Percentiles rank a stretch among this genome's conserved stretches.
phyloP scores from a whole-genome alignment of 2,888 invertebrate genomes.

The Unio delphinus region DNA sequence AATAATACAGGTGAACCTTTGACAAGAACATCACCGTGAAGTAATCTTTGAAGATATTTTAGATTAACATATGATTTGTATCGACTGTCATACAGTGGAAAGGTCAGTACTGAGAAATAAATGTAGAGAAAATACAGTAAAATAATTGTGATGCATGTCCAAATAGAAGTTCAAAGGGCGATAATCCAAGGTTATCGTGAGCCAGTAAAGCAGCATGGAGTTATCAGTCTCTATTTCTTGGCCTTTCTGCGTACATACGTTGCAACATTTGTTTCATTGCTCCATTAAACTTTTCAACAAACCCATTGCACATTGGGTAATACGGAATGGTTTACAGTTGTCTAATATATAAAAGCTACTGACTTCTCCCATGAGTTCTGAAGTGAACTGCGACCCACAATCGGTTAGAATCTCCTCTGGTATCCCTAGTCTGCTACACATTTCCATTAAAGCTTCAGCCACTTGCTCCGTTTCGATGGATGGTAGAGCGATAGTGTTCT shows the following conservation, averaged over 20 bases:
- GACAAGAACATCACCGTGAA: too few relatives aligned
- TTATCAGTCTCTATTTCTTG: conserved; percentile 34
- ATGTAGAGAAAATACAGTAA: too few relatives aligned
- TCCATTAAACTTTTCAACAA: conserved; percentile 36
- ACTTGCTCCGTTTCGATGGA: conserved; percentile 2
- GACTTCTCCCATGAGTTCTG: conserved; percentile 4
- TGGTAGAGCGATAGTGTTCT: neutral
- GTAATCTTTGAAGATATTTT: too few relatives aligned
- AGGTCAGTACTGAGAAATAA: too few relatives aligned
- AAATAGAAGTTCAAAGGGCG: conserved; percentile 27
- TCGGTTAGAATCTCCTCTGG: conserved; percentile 1
- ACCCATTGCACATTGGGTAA: conserved; percentile 18
- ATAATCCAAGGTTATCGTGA: conserved; percentile 24
- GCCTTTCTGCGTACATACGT: conserved; percentile 20
- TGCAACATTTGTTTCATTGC: conserved; percentile 32
- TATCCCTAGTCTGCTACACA: conserved; percentile 3
- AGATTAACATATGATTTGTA: too few relatives aligned
- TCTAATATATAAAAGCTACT: neutral
- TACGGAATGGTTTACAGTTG: neutral
- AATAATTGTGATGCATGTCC: conserved; percentile 1
- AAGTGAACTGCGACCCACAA: conserved; percentile 3
- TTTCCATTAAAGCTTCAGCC: conserved; percentile 4
- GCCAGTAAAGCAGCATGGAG: conserved; percentile 26
- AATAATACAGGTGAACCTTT: too few relatives aligned
- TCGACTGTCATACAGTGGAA: too few relatives aligned